These are phyloP conservation scores for Pseudocheirus occidentalis DNA, from an alignment of 2,797 vertebrate genomes.

Conservation along the genomic window DNA sequence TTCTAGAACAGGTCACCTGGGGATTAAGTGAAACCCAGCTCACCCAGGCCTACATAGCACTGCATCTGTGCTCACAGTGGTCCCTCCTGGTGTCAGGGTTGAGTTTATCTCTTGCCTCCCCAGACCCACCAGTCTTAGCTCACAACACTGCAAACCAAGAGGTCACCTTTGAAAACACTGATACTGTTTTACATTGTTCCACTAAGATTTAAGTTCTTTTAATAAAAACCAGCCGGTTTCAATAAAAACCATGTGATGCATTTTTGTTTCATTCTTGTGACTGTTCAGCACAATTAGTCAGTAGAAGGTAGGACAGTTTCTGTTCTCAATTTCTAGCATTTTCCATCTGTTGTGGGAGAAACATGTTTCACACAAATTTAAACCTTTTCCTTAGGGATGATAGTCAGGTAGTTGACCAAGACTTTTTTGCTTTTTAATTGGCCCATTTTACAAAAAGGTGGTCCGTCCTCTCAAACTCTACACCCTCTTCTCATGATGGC, in stretches of 20 bases:
- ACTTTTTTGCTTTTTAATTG: neutral
- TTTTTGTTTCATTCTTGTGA: neutral
- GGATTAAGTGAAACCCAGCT: neutral
- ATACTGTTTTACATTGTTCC: neutral
- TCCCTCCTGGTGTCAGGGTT: neutral
- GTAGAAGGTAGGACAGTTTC: neutral
- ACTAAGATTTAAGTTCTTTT: neutral
- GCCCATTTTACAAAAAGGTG: neutral
- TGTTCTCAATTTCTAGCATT: neutral
- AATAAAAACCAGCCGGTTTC: neutral
- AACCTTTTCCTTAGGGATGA: neutral
- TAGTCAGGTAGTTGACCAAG: neutral
- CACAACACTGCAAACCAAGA: neutral
- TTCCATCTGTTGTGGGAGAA: neutral
- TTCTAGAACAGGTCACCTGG: neutral
- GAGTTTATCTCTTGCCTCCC: neutral
- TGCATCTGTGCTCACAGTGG: neutral
- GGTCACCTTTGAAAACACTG: neutral
- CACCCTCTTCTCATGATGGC: neutral
- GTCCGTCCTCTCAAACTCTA: neutral
- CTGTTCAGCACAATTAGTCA: neutral
- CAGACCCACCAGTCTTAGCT: neutral
- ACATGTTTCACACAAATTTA: neutral
- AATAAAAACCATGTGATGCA: neutral
- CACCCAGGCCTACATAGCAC: neutral